Conservation (phyloP, 1,140 invertebrate genomes). For the Drosophila takahashii region DNA sequence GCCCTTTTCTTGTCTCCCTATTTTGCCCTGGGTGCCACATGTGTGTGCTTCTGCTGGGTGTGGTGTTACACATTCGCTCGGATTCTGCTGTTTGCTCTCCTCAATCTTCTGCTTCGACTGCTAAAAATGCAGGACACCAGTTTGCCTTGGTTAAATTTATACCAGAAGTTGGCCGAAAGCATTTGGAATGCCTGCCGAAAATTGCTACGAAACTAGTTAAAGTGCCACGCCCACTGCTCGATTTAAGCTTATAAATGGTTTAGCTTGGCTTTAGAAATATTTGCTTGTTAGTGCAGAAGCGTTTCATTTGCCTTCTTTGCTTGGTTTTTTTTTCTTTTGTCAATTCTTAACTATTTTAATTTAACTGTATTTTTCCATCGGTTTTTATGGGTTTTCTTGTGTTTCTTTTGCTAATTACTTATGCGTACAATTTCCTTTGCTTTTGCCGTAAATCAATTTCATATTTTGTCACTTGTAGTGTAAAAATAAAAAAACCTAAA, state of each 20-base stretch:
- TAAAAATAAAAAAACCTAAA: slow-evolving; percentile 66
- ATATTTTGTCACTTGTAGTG: slow-evolving; percentile 70
- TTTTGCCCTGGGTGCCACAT: slow-evolving; percentile 9
- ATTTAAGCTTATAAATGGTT: slow-evolving; percentile 40
- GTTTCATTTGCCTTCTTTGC: slow-evolving; percentile 29
- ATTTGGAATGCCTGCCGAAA: slow-evolving; percentile 77
- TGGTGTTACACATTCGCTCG: slow-evolving; percentile 12
- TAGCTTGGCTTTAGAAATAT: slow-evolving; percentile 71
- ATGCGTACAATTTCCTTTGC: slow-evolving; percentile 45
- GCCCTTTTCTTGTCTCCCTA: slow-evolving; percentile 9
- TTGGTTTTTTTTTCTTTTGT: slow-evolving; percentile 8
- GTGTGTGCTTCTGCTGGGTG: slow-evolving; percentile 19
- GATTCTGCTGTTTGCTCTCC: slow-evolving; percentile 9
- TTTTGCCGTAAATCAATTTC: slow-evolving; percentile 50
- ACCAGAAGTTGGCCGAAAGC: slow-evolving; percentile 67
- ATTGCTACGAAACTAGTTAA: slow-evolving; percentile 57
- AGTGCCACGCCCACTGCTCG: slow-evolving; percentile 24
- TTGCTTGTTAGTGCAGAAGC: slow-evolving; percentile 68
- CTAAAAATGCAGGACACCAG: slow-evolving; percentile 44
- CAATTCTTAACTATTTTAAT: slow-evolving; percentile 65
- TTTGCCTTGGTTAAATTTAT: slow-evolving; percentile 26
- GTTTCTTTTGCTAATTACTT: slow-evolving; percentile 42
- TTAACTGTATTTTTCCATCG: slow-evolving; percentile 28
- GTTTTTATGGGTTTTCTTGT: slow-evolving; percentile 12
- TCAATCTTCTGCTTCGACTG: slow-evolving; percentile 35